phyloP scores from a whole-genome alignment of 2,888 invertebrate genomes.

The Drosophila paranaensis region DNA sequence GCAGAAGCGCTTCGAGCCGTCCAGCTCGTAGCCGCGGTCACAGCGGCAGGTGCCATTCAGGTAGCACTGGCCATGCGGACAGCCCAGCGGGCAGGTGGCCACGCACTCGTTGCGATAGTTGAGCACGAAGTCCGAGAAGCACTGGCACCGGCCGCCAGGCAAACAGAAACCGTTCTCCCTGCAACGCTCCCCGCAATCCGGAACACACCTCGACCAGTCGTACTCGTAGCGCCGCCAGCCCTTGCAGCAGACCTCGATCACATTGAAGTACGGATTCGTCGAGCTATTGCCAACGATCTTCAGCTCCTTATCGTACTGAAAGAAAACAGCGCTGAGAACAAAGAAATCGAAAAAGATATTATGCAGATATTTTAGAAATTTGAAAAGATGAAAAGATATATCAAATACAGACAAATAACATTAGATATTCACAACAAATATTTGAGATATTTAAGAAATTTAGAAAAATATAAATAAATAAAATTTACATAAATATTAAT shows the following conservation, averaged over 20 bases:
- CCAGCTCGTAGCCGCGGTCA: conserved; percentile 82
- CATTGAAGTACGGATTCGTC: conserved; percentile 84
- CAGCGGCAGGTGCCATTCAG: conserved; percentile 83
- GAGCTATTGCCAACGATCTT: conserved; percentile 85
- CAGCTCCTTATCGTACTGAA: conserved; percentile 82
- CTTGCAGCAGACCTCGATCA: conserved; percentile 89
- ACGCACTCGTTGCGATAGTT: conserved; percentile 80
- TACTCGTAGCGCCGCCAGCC: conserved; percentile 89
- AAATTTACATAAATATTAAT: no score
- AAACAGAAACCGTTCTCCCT: conserved; percentile 85
- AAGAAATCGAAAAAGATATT: not conserved
- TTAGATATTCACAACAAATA: no score
- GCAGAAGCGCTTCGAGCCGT: conserved; percentile 84
- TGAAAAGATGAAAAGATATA: no score
- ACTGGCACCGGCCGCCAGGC: conserved; percentile 83
- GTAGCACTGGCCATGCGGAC: conserved; percentile 83
- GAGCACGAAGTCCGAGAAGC: conserved; percentile 81
- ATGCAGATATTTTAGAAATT: not conserved
- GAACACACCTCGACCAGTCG: conserved; percentile 86
- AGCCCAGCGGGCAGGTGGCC: conserved; percentile 80
- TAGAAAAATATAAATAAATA: no score
- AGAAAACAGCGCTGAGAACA: conserved; percentile 77
- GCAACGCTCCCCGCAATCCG: conserved; percentile 83
- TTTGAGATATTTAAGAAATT: no score
- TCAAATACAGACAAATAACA: no score